Conservation (phyloP, 2,113 vertebrate genomes). For the Larimichthys crocea region DNA sequence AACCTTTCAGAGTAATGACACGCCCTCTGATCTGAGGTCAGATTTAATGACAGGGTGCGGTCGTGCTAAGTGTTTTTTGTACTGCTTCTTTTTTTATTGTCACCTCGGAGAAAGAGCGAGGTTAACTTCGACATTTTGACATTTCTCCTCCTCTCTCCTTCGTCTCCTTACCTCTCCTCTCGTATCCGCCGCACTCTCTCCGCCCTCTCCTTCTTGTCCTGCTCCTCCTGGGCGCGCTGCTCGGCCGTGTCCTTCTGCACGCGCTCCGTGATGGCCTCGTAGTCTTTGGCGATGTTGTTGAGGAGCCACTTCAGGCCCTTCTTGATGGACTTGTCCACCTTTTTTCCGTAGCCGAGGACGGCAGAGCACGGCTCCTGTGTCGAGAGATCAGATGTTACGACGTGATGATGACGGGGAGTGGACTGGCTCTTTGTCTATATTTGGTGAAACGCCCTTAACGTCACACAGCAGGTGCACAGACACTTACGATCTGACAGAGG, state of each 20-base stretch:
- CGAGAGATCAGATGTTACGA: not conserved
- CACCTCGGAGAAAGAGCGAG: not conserved
- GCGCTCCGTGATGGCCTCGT: slow-evolving; percentile 91
- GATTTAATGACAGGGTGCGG: not conserved
- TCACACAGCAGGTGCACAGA: slow-evolving; percentile 53
- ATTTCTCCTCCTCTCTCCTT: slow-evolving; percentile 1
- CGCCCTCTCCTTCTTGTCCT: slow-evolving; percentile 91
- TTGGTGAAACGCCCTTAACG: slow-evolving; percentile 21
- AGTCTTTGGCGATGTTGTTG: slow-evolving; percentile 93
- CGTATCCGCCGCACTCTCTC: slow-evolving; percentile 90
- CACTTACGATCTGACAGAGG: slow-evolving; percentile 95
- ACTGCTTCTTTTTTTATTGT: no score
- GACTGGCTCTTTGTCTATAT: not conserved
- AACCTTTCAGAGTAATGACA: not conserved
- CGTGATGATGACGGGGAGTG: not conserved
- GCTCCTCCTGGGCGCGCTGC: slow-evolving; percentile 91
- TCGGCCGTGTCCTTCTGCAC: slow-evolving; percentile 93
- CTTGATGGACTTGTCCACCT: slow-evolving; percentile 95
- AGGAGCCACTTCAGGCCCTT: slow-evolving; percentile 95
- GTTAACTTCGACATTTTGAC: not conserved
- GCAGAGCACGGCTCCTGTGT: slow-evolving; percentile 94
- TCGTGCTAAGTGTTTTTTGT: not conserved
- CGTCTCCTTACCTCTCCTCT: slow-evolving; percentile 88
- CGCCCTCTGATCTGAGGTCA: slow-evolving; percentile 2
- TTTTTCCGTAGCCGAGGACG: slow-evolving; percentile 91